Base-by-base conservation (phyloP, 2,888 invertebrate species). In the Drosophila kuntzei region DNA sequence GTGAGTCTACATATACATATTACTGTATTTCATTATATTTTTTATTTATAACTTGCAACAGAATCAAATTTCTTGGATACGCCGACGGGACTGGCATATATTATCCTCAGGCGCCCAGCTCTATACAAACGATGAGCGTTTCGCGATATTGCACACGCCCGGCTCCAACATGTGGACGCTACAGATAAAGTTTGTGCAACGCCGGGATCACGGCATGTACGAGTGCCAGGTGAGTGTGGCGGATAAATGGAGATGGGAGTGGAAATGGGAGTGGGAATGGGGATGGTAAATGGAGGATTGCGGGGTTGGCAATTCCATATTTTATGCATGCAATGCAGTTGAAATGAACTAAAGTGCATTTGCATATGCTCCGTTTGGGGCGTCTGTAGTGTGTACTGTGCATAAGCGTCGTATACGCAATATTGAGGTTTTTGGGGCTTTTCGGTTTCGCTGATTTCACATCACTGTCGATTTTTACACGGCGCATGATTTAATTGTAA, bases 131-230 rank as follows among this genome's bases (percentile, higher is more conserved):
- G 98, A 98, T 93, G 97, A 97, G 91, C 94, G 96, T 83, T 96
- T 96, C 92, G 93, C 94, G 93, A 95, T 95, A 78, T 93, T 97
- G 74, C 98, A 98, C 93, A 94, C 95, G 76, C 97, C 98, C 90
- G 96, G 97, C 57, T 96, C 97, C 32, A 97, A 98, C 92, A 97
- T 97, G 93, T 98, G 98, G 98, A 97, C 97, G 54, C 94, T 98
- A 81, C 97, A 98, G 93, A 97, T 98, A 93, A 98, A 98, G 93
- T 98, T 97, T 93, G 97, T 98, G 79, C 97, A 98, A 93, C 96
- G 96, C 90, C 94, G 97, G 90, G 98, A 98, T 93, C 97, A 97
- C 91, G 98, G 98, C 83, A 97, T 97, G 71, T 98, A 98, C 93
- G 97, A 97, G 92, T 97, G 97, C 93, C 97, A 98, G 95, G 97